Conservation (phyloP, 2,113 vertebrate genomes). For the Acinonyx jubatus region DNA sequence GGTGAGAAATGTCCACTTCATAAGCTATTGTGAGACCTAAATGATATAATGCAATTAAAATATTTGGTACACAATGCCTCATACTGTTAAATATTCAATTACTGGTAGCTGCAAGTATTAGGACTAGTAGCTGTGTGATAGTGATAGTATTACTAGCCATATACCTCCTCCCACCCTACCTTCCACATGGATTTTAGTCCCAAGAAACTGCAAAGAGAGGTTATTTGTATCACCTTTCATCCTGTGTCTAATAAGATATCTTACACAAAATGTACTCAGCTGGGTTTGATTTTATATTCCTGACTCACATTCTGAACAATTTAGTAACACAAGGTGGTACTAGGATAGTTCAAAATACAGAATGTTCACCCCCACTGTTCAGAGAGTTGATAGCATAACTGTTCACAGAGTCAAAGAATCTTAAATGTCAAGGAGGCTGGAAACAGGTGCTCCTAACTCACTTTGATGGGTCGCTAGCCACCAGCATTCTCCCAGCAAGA, state of each 20-base stretch:
- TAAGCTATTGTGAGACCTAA: not conserved
- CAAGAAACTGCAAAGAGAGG: not conserved
- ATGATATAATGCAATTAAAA: not conserved
- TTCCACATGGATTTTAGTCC: not conserved
- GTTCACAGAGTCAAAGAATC: not conserved
- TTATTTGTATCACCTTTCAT: not conserved
- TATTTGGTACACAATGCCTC: not conserved
- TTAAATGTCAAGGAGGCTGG: not conserved
- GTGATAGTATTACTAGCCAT: not conserved
- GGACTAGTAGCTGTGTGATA: not conserved
- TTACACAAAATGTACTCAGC: not conserved
- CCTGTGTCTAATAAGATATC: not conserved
- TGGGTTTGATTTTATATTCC: not conserved
- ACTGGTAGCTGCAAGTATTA: not conserved
- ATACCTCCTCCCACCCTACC: not conserved
- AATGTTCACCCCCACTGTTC: not conserved
- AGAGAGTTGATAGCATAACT: not conserved
- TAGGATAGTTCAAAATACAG: not conserved
- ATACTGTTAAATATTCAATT: not conserved
- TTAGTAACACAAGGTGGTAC: not conserved
- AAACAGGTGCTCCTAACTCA: not conserved
- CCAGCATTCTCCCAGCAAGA: not conserved
- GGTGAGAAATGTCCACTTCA: not conserved
- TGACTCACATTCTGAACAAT: not conserved
- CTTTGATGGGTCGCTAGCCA: not conserved